phyloP scores from a whole-genome alignment of 2,888 invertebrate genomes.

The Keiferia lycopersicella region DNA sequence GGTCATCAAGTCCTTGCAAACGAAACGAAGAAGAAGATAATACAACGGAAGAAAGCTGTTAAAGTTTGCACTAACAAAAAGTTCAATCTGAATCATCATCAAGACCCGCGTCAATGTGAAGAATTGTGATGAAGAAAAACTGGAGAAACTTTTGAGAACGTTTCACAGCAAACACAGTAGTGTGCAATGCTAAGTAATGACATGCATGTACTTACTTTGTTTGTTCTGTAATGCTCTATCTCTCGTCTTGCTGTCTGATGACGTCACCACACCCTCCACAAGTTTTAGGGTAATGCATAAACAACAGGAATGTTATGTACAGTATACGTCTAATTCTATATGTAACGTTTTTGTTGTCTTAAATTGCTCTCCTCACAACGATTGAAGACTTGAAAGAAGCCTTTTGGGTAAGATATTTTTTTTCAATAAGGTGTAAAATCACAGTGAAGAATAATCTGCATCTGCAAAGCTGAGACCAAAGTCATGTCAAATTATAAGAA shows the following conservation, averaged over 20 bases:
- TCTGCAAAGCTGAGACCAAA: too few species aligned
- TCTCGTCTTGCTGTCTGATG: constrained; percentile 35
- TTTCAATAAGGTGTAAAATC: too few species aligned
- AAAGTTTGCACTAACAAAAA: not conserved
- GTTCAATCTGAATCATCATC: not conserved
- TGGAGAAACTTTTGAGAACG: constrained; percentile 46
- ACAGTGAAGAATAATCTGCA: too few species aligned
- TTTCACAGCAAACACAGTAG: constrained; percentile 80
- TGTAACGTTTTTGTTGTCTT: constrained; percentile 82
- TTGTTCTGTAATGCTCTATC: constrained; percentile 74
- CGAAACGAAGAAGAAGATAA: too few species aligned
- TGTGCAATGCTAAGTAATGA: constrained; percentile 76
- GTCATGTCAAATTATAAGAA: too few species aligned
- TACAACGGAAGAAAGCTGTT: too few species aligned
- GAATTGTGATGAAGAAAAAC: not conserved
- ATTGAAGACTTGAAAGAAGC: constrained; percentile 14
- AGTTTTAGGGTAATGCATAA: constrained; percentile 77
- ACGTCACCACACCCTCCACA: constrained; percentile 33
- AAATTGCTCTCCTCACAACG: constrained; percentile 74
- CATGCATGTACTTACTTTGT: constrained; percentile 82
- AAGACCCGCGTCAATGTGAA: not conserved
- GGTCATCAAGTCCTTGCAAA: too few species aligned
- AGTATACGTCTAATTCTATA: constrained; percentile 79
- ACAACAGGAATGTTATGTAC: constrained; percentile 82
- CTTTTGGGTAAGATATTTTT: too few species aligned